These are phyloP conservation scores for Agelaius phoeniceus DNA, from an alignment of 2,113 vertebrate genomes.

Conservation along the genomic window DNA sequence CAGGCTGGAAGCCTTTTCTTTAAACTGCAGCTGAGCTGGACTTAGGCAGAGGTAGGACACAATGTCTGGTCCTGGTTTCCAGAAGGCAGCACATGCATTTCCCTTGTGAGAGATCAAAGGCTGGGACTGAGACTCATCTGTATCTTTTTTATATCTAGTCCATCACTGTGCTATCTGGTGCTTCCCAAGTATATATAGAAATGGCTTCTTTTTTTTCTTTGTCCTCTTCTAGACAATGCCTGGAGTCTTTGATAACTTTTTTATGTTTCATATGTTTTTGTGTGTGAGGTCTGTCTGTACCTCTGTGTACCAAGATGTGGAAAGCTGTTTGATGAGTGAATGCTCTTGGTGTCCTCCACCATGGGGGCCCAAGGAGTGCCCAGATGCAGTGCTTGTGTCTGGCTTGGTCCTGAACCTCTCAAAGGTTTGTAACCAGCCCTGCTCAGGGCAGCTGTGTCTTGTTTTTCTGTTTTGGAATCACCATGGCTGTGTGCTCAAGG, in stretches of 20 bases:
- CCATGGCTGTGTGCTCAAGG: not conserved
- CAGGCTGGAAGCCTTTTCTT: conserved; percentile 14
- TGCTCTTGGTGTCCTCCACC: not conserved
- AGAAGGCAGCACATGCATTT: not conserved
- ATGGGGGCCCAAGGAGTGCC: not conserved
- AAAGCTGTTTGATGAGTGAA: not conserved
- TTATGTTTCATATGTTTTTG: not conserved
- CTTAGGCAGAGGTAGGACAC: not conserved
- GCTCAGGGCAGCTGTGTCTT: not conserved
- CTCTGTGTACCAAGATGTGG: not conserved
- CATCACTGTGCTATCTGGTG: not conserved
- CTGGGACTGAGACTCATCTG: not conserved
- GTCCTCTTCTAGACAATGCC: not conserved
- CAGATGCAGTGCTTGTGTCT: not conserved
- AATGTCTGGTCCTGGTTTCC: not conserved
- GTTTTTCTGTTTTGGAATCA: not conserved
- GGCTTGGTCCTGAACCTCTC: not conserved
- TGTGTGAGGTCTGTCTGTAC: not conserved
- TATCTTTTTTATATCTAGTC: not conserved
- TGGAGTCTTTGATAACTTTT: not conserved
- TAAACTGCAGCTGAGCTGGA: conserved; percentile 1
- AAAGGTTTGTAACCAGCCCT: not conserved
- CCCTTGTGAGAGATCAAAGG: not conserved
- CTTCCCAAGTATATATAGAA: conserved; percentile 25
- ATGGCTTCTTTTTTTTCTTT: not conserved